Evolutionary conservation across 2,113 vertebrate species (phyloP).

Genomic region (Centropus unirufus): DNA sequence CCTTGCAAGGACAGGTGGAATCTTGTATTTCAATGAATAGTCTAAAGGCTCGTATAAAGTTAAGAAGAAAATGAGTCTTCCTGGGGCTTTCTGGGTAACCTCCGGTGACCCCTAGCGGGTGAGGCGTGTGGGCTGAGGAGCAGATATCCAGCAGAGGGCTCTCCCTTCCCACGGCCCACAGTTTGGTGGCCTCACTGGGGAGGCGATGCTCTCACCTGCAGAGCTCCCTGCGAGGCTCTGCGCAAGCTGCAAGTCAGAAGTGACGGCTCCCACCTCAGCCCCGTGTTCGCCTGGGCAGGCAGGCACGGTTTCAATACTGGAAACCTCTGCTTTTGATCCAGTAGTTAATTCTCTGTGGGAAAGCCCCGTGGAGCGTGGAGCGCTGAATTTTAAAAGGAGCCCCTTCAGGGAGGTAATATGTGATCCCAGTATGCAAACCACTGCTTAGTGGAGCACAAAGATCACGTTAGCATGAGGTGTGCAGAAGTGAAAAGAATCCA

Average conservation of each 20-base stretch:
- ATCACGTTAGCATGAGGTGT: neutral
- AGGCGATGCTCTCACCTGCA: neutral
- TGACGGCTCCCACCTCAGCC: neutral
- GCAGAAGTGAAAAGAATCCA: neutral
- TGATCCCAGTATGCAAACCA: neutral
- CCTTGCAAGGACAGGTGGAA: neutral
- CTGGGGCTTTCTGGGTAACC: neutral
- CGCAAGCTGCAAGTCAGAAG: neutral
- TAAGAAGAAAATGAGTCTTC: neutral
- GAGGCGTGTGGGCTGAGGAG: neutral
- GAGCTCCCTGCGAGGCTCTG: neutral
- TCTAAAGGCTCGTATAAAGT: neutral
- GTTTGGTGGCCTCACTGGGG: neutral
- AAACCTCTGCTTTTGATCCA: neutral
- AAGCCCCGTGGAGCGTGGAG: fast-evolving
- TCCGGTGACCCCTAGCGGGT: fast-evolving
- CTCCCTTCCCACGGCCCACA: neutral
- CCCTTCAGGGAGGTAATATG: neutral
- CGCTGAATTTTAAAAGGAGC: neutral
- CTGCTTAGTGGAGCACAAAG: neutral
- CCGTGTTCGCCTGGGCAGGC: neutral
- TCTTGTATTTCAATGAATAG: neutral
- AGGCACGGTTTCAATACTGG: fast-evolving
- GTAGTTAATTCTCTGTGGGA: neutral
- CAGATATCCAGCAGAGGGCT: neutral